phyloP scores from a whole-genome alignment of 1,140 invertebrate genomes.

The Nasonia giraulti region DNA sequence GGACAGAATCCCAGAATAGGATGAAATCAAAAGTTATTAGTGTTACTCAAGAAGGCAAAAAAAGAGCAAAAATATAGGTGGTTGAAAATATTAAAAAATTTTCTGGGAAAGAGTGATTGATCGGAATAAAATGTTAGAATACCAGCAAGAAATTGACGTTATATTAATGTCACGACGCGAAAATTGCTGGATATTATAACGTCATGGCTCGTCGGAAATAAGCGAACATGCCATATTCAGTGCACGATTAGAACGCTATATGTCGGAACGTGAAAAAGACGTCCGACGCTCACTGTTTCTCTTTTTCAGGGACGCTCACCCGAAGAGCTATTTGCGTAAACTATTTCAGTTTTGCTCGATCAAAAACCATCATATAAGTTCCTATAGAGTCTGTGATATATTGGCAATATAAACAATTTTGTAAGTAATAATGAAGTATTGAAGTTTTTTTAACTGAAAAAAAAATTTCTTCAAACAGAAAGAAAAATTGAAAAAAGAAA shows the following conservation, averaged over 20 bases:
- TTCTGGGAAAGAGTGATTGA: slow-evolving; percentile 39
- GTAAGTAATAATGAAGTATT: no score
- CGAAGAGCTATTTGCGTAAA: slow-evolving; percentile 40
- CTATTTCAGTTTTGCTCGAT: slow-evolving; percentile 10
- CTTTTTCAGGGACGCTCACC: slow-evolving; percentile 44
- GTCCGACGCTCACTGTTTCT: slow-evolving; percentile 20
- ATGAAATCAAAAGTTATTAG: slow-evolving; percentile 30
- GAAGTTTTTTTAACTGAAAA: no score
- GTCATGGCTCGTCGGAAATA: slow-evolving; percentile 37
- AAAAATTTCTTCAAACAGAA: background rate
- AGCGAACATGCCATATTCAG: slow-evolving; percentile 29
- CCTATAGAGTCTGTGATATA: slow-evolving; percentile 3
- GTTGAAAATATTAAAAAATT: slow-evolving; percentile 7
- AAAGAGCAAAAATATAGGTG: slow-evolving; percentile 8
- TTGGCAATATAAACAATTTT: slow-evolving; percentile 10
- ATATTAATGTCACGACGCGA: slow-evolving; percentile 27
- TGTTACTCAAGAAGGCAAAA: slow-evolving; percentile 23
- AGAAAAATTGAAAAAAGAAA: background rate
- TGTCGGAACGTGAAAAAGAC: background rate
- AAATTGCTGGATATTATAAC: slow-evolving; percentile 19
- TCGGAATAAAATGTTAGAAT: slow-evolving; percentile 41
- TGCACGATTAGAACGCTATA: slow-evolving; percentile 36
- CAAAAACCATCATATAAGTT: slow-evolving; percentile 41
- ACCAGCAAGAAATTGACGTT: slow-evolving; percentile 40
- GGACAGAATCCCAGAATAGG: background rate